Evolutionary conservation across 2,113 vertebrate genomes (phyloP).

Genomic region (Leptodactylus fuscus): DNA sequence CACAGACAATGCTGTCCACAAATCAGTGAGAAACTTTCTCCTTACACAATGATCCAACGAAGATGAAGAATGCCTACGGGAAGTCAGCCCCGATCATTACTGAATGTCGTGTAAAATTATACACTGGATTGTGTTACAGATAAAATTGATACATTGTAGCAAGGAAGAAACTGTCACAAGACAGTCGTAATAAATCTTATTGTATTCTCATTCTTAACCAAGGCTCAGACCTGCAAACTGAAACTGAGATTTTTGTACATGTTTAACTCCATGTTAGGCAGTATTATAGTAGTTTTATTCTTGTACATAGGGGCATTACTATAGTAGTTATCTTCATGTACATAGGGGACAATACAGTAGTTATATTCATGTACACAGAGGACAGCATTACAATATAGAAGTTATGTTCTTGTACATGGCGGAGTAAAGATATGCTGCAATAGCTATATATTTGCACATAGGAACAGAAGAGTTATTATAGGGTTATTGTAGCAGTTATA

Average conservation of each 20-base stretch:
- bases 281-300: background rate
- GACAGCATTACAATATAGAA: background rate
- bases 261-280: background rate
- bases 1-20: background rate
- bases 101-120: slow-evolving; percentile 29
- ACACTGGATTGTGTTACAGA: slow-evolving; percentile 34
- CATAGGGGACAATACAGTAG: too few relatives aligned
- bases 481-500: background rate
- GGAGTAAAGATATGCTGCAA: too few relatives aligned
- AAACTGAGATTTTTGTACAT: background rate
- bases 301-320: too few relatives aligned
- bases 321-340: background rate
- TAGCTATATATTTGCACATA: too few relatives aligned
- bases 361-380: background rate
- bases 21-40: slow-evolving; percentile 16
- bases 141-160: slow-evolving; percentile 30
- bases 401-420: background rate
- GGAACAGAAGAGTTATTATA: too few relatives aligned
- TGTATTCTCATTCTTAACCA: too few relatives aligned
- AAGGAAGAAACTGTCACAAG: background rate
- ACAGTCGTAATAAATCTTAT: background rate
- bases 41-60: background rate
- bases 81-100: slow-evolving; percentile 1
- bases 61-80: background rate
- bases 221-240: background rate